A percentile compares a stretch with the other conserved stretches of the same genome.
These are phyloP conservation scores for Hydroisotoma schaefferi DNA, from an alignment of 2,888 invertebrate genomes.

Conservation along the genomic window DNA sequence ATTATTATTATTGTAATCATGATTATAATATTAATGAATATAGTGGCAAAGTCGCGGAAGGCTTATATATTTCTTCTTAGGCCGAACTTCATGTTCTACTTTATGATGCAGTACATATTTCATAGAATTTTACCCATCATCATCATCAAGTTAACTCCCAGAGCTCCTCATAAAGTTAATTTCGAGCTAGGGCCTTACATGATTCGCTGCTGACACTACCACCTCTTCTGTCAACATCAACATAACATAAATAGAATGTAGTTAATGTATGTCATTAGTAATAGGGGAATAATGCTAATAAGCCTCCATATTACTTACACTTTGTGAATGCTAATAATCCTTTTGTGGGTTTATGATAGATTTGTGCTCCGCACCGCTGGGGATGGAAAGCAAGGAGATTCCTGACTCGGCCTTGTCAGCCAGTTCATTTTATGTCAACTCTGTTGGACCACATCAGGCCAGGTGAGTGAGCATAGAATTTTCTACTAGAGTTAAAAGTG, in stretches of 20 bases:
- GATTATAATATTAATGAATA: slow-evolving; percentile 11
- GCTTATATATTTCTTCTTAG: no score
- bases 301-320: not conserved
- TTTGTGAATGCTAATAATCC: slow-evolving; percentile 6
- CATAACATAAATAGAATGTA: slow-evolving; percentile 11
- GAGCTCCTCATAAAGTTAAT: no score
- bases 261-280: slow-evolving; percentile 27
- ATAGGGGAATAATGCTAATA: not conserved
- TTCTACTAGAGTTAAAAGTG: slow-evolving; percentile 3
- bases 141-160: no score
- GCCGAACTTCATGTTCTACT: no score
- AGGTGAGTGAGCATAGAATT: slow-evolving; percentile 59
- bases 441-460: slow-evolving; percentile 80
- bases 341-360: slow-evolving; percentile 59
- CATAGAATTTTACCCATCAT: no score
- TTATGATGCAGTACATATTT: no score
- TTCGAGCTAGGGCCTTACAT: no score
- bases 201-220: slow-evolving; percentile 7
- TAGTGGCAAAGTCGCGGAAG: no score
- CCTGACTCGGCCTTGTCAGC: slow-evolving; percentile 75
- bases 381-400: slow-evolving; percentile 80
- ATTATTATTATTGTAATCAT: slow-evolving; percentile 14
- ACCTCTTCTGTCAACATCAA: slow-evolving; percentile 16
- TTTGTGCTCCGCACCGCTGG: slow-evolving; percentile 74
- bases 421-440: slow-evolving; percentile 79